Conservation (phyloP, 2,888 invertebrate species). For the Melanchra persicariae region DNA sequence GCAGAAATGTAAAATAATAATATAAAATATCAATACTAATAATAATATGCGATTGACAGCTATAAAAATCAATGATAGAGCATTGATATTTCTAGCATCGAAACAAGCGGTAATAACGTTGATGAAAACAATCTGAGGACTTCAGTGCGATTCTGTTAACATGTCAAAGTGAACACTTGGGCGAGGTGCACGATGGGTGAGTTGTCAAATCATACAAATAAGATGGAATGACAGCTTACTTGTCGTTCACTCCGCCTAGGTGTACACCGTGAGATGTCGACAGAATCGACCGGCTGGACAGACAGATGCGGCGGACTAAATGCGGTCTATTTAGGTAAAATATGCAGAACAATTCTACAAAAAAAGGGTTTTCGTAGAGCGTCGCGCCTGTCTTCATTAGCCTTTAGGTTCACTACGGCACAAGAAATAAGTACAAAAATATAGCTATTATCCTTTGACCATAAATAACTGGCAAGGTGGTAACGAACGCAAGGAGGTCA, state of each 20-base stretch:
- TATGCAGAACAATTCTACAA: too few species aligned
- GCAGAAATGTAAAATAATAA: constrained; percentile 13
- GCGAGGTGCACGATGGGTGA: too few species aligned
- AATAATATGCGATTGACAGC: constrained; percentile 16
- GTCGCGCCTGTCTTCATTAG: background rate
- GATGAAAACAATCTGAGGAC: constrained; percentile 17
- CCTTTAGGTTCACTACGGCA: background rate
- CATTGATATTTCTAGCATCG: background rate
- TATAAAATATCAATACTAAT: background rate
- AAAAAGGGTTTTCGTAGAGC: background rate
- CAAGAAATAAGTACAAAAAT: constrained; percentile 15
- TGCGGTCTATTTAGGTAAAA: background rate
- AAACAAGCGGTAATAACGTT: constrained; percentile 6
- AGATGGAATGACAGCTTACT: too few species aligned
- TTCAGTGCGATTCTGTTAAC: too few species aligned
- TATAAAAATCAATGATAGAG: constrained; percentile 14
- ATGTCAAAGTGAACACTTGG: too few species aligned
- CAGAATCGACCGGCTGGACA: too few species aligned
- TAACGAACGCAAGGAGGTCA: constrained; percentile 25
- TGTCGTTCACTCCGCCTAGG: too few species aligned
- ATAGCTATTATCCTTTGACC: background rate
- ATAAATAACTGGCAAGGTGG: constrained; percentile 11
- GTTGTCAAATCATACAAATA: too few species aligned
- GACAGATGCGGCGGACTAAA: background rate
- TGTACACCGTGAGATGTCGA: too few species aligned